Conservation (phyloP, 2,888 invertebrate genomes). For the Kryphioiulus occultus region DNA sequence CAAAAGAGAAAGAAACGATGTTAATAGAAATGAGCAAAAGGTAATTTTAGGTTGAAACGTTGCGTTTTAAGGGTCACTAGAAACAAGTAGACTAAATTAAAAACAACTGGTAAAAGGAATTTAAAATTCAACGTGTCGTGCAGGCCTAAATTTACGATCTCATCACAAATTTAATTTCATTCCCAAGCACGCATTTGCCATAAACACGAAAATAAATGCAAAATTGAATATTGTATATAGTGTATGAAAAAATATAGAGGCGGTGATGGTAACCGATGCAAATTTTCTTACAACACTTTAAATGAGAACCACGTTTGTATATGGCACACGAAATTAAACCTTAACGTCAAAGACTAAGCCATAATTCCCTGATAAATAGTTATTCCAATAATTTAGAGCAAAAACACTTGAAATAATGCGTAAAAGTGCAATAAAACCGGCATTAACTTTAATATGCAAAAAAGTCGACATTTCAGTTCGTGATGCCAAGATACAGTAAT, state of each 20-base stretch:
- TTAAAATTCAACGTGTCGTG: not conserved
- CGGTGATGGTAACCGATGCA: not conserved
- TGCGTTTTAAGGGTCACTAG: not conserved
- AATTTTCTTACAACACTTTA: not conserved
- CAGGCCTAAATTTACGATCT: not conserved
- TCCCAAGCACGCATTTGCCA: conserved; percentile 3
- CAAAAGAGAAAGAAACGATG: not conserved
- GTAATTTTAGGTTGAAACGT: not conserved
- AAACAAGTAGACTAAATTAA: conserved; percentile 1
- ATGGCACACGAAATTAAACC: not conserved
- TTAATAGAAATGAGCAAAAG: not conserved
- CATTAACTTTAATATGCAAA: not conserved
- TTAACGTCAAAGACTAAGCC: not conserved
- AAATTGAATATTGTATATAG: not conserved
- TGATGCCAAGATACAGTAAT: not conserved
- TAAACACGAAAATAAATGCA: conserved; percentile 25
- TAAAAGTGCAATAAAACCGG: too few species aligned
- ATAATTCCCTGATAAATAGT: not conserved
- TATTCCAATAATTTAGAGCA: not conserved
- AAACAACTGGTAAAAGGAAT: not conserved
- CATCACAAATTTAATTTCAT: conserved; percentile 26
- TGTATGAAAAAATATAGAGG: not conserved
- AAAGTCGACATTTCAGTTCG: not conserved
- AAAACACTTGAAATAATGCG: not conserved
- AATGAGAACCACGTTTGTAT: not conserved